Percentiles rank a stretch among this genome's conserved stretches.
Conservation (phyloP, 2,797 vertebrate genomes). For the Choloepus didactylus region DNA sequence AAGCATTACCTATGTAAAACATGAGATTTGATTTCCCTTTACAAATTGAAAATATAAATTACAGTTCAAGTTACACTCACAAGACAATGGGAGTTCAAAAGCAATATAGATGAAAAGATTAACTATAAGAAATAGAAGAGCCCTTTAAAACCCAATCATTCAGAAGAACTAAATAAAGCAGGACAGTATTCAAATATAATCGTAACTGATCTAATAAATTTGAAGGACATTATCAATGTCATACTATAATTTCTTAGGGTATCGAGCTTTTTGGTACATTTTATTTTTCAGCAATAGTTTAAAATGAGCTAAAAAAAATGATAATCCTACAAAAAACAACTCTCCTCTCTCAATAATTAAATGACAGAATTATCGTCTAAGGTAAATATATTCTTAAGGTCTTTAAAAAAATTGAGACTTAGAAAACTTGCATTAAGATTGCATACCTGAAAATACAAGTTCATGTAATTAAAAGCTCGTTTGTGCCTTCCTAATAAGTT, state of each 20-base stretch:
- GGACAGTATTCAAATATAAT: not conserved
- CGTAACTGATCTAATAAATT: not conserved
- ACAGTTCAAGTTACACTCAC: conserved; percentile 44
- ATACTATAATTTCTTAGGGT: not conserved
- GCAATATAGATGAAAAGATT: conserved; percentile 31
- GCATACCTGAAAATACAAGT: not conserved
- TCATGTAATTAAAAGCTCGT: not conserved
- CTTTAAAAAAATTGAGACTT: not conserved
- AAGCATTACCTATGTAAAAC: conserved; percentile 42
- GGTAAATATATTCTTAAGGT: not conserved
- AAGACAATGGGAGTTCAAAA: conserved; percentile 45
- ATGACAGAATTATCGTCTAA: not conserved
- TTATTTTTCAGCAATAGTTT: conserved; percentile 32
- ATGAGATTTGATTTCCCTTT: conserved; percentile 61
- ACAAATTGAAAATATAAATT: conserved; percentile 67
- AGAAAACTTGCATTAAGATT: not conserved
- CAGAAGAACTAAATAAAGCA: conserved; percentile 45
- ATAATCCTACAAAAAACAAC: not conserved
- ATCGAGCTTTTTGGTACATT: not conserved
- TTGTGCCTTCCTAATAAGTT: not conserved
- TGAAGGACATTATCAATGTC: not conserved
- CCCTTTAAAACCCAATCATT: conserved; percentile 3
- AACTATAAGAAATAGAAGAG: not conserved
- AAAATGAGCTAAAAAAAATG: conserved; percentile 36
- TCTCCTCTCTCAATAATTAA: not conserved